These are phyloP conservation scores for Calonectris borealis DNA, from an alignment of 2,113 vertebrate species.

Conservation along the genomic window DNA sequence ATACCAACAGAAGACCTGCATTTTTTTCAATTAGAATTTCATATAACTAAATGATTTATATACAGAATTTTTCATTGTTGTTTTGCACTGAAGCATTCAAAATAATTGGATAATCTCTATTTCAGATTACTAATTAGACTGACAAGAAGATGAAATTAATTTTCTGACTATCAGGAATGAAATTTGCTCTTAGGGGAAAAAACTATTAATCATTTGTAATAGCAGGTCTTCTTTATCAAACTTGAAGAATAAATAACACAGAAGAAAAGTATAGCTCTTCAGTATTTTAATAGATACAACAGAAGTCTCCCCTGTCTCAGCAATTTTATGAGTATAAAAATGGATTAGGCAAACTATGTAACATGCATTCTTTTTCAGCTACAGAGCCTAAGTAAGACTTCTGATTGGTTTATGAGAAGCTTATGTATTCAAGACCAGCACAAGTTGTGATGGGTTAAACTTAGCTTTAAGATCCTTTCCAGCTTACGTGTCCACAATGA, in stretches of 20 bases:
- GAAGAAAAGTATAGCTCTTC: neutral
- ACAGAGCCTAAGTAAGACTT: neutral
- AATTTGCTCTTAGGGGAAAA: neutral
- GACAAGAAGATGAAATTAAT: constrained; percentile 1
- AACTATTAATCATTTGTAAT: neutral
- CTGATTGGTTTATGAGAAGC: neutral
- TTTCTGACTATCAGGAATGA: neutral
- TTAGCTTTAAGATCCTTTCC: neutral
- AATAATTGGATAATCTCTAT: constrained; percentile 1
- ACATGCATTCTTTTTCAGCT: neutral
- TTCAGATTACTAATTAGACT: neutral
- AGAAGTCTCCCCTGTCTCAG: neutral
- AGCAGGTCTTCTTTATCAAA: neutral
- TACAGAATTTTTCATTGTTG: neutral
- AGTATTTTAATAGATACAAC: neutral
- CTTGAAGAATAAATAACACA: neutral
- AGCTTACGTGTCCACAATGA: neutral
- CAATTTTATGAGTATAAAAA: neutral
- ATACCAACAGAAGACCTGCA: neutral
- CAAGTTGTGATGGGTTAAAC: neutral
- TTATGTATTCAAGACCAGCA: neutral
- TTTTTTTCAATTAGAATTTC: constrained; percentile 4
- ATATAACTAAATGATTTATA: neutral
- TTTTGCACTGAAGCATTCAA: neutral
- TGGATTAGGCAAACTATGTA: neutral